Evolutionary conservation across 2,888 invertebrate species (phyloP).

Genomic region (Heliconius sara): DNA sequence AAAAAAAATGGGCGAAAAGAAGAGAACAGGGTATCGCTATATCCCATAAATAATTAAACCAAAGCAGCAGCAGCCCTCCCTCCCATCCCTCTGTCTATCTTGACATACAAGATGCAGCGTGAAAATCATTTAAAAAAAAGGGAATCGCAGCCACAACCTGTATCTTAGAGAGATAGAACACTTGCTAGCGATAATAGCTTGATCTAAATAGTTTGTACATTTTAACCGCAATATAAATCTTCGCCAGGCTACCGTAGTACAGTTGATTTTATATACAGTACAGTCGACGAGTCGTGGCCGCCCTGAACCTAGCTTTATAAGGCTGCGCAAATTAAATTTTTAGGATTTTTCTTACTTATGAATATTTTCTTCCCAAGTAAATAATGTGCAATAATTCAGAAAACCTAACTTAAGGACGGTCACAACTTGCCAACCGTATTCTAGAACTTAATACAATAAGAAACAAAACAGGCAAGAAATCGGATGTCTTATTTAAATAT

Average conservation of each 20-base stretch:
- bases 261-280: constrained; percentile 17
- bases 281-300: not conserved
- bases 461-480: constrained; percentile 37
- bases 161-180: not conserved
- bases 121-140: not conserved
- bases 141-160: not conserved
- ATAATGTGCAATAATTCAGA: not conserved
- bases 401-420: not conserved
- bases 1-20: no score
- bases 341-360: not conserved
- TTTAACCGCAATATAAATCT: constrained; percentile 22
- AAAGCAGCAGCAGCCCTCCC: no score
- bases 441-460: constrained; percentile 2
- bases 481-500: constrained; percentile 72
- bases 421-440: not conserved
- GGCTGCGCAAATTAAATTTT: not conserved
- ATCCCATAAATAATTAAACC: no score
- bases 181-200: not conserved
- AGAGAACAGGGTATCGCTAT: no score
- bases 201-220: not conserved
- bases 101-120: not conserved
- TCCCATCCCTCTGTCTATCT: no score
- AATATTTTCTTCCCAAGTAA: not conserved
- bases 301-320: not conserved
- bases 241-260: constrained; percentile 1